Evolutionary conservation across 2,888 invertebrate species (phyloP).

Genomic region (Zaprionus bogoriensis): DNA sequence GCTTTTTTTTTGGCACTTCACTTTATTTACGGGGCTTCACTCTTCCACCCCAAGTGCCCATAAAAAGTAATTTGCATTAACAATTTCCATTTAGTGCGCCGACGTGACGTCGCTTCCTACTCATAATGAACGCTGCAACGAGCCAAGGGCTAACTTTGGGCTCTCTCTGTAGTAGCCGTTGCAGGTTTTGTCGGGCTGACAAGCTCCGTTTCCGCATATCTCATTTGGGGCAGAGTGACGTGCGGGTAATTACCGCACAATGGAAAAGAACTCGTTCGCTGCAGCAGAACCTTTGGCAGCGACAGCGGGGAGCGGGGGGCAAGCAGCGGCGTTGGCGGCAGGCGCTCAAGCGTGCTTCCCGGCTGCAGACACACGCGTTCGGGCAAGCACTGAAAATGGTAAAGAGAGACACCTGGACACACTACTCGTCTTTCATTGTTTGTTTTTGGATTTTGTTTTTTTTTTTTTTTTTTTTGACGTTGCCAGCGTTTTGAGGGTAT

Average conservation of each 20-base stretch:
- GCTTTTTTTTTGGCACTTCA: no score
- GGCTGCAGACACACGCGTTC: conserved; percentile 35
- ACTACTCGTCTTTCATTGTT: conserved; percentile 32
- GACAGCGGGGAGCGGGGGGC: no score
- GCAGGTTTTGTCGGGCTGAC: conserved; percentile 39
- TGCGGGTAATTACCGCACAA: conserved; percentile 65
- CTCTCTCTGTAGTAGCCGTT: conserved; percentile 10
- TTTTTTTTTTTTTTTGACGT: conserved; percentile 19
- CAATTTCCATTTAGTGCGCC: neutral
- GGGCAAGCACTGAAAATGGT: conserved; percentile 46
- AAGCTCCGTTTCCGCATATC: conserved; percentile 48
- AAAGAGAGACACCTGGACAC: conserved; percentile 22
- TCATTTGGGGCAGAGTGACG: conserved; percentile 47
- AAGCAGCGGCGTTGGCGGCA: conserved; percentile 15
- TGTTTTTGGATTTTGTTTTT: no score
- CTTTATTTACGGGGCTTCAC: no score
- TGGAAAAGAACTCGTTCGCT: conserved; percentile 45
- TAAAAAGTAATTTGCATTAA: neutral
- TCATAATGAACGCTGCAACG: conserved; percentile 10
- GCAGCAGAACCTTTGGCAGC: conserved; percentile 32
- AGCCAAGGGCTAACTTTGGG: conserved; percentile 15
- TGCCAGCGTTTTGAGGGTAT: no score
- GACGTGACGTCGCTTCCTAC: conserved; percentile 16
- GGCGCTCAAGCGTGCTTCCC: conserved; percentile 74
- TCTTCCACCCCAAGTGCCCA: neutral